Evolutionary conservation across 2,888 invertebrate species (phyloP), one percentile per base, ranked within the genome.

Genomic region (Drosophila macrospina): DNA sequence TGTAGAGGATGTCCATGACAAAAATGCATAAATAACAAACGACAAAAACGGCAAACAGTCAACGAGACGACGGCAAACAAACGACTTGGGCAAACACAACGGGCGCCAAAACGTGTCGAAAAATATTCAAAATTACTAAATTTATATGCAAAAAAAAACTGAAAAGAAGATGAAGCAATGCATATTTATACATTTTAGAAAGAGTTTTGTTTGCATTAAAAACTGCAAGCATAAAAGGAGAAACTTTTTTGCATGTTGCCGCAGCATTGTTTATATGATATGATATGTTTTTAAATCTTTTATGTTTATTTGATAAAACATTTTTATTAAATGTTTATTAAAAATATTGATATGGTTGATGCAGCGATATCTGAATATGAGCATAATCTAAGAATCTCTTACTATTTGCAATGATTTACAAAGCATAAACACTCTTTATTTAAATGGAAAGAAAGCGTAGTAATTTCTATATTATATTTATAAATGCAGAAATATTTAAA

Each of bases 21-120:
- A 88, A 78, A 86, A 69, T 86, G 74, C 86, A 88, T 88, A 78
- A 86, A 83, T 74, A 75, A 75, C 64, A 71, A 52, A 52, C 52
- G 41, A 52, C 52, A 30, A 52, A 52, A 39, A 51, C 70, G 30
- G 77, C 80, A 78, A 83, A 74, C 66, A 79, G 64, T 44, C 50
- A 41, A 47, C 72, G 62, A 60, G 61, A 59, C 66, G 52, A 63
- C 55, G 44, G 36, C 55, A 48, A 50, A 45, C 20, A 47, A 20
- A 47, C 50, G 59, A 59, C 39, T 57, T 13, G 50, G 52, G 51
- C 59, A 65, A 55, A 65, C 54, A 37, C n/a, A 57, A 67, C 56
- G 28, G 69, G 56, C 48, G 42, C 36, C 61, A 4, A 67, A 67
- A 65, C 24, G 71, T 62, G 47, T 50, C 62, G 51, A 47, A 50